Conservation (phyloP, 2,797 vertebrate species). For the Petrocephalus sullivani region DNA sequence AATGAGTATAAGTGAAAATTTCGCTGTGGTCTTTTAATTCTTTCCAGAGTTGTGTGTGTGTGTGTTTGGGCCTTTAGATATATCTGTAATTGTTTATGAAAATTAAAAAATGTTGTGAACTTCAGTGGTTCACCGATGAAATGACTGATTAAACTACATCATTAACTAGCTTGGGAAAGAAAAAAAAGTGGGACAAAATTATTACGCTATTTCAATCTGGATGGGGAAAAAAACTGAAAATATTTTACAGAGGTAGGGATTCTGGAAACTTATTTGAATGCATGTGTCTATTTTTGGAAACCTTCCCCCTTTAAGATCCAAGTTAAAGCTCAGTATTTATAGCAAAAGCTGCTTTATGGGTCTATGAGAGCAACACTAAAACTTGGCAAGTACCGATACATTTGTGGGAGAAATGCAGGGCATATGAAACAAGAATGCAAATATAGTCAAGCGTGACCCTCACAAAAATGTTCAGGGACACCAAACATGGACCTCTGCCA, state of each 20-base stretch:
- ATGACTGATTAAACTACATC: not conserved
- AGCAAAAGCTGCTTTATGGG: conserved; percentile 43
- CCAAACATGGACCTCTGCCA: conserved; percentile 10
- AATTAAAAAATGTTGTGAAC: not conserved
- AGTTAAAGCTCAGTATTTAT: conserved; percentile 45
- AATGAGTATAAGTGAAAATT: too few species aligned
- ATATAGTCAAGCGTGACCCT: not conserved
- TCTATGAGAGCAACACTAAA: conserved; percentile 42
- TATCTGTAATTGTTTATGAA: not conserved
- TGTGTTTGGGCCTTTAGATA: too few species aligned
- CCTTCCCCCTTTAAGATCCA: conserved; percentile 32
- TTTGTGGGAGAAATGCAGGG: conserved; percentile 15
- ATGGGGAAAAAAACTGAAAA: not conserved
- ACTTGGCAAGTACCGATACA: conserved; percentile 25
- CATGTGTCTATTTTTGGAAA: conserved; percentile 42
- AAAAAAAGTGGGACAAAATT: not conserved
- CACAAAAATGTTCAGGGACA: conserved; percentile 13
- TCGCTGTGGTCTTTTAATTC: too few species aligned
- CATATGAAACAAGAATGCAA: conserved; percentile 23
- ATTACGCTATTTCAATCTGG: not conserved
- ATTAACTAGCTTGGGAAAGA: not conserved
- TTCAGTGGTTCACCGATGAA: not conserved
- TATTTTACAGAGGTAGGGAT: not conserved
- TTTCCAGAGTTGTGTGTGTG: too few species aligned
- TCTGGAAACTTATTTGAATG: conserved; percentile 21